phyloP scores from a whole-genome alignment of 2,113 vertebrate genomes.

The Hiodon tergisus region DNA sequence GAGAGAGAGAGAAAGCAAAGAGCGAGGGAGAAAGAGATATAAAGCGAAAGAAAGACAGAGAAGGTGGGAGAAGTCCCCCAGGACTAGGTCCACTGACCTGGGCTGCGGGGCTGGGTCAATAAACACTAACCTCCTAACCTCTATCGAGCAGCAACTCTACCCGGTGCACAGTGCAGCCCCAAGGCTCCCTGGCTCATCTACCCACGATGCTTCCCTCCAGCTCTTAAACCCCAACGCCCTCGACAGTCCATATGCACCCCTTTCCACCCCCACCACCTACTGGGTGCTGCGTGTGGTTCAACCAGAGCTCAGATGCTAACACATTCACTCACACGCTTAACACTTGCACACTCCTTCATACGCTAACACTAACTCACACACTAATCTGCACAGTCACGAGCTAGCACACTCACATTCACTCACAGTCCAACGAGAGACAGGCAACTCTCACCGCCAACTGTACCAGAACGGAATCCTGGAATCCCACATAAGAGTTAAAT shows the following conservation, averaged over 20 bases:
- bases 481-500: neutral
- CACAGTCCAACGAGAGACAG: neutral
- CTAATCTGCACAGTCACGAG: no score
- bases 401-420: neutral
- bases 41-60: neutral
- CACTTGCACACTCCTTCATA: no score
- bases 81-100: constrained; percentile 67
- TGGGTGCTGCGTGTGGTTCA: neutral
- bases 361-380: no score
- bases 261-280: neutral
- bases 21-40: neutral
- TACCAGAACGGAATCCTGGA: no score
- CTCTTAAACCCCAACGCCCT: constrained; percentile 24
- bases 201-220: constrained; percentile 35
- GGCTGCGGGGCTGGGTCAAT: constrained; percentile 66
- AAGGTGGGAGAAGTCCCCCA: constrained; percentile 51
- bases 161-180: neutral
- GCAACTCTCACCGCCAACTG: no score
- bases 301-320: neutral
- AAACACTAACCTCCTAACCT: constrained; percentile 76
- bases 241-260: neutral
- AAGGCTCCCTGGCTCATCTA: constrained; percentile 42
- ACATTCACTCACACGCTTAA: neutral
- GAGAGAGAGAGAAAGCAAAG: neutral
- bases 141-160: constrained; percentile 53